These are phyloP conservation scores for Lepisosteus oculatus DNA, from an alignment of 2,113 vertebrate species.

Conservation along the genomic window DNA sequence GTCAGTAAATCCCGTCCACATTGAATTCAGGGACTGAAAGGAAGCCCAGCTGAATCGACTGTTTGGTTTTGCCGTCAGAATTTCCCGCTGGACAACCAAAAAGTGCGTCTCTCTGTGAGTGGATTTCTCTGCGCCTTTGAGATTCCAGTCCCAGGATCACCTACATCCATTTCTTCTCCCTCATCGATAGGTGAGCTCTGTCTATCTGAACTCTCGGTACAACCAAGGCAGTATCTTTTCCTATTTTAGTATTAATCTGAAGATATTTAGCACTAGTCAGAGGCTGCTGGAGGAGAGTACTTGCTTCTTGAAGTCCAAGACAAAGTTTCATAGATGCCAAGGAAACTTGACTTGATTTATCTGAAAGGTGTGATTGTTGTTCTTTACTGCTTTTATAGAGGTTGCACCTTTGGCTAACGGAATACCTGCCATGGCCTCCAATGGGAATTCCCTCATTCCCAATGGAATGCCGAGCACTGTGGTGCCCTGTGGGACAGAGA, in stretches of 20 bases:
- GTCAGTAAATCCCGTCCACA: too few species aligned
- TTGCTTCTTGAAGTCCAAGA: too few species aligned
- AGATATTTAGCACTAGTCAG: too few species aligned
- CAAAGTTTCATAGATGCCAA: too few species aligned
- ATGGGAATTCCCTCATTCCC: slow-evolving; percentile 71
- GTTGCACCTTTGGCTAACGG: slow-evolving; percentile 66
- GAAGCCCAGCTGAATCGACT: not conserved
- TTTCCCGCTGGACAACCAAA: slow-evolving; percentile 96
- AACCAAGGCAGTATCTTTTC: too few species aligned
- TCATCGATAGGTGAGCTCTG: slow-evolving; percentile 74
- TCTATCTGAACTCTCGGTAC: too few species aligned
- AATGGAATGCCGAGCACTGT: slow-evolving; percentile 82
- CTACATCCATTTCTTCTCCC: slow-evolving; percentile 79
- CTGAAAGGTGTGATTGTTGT: too few species aligned
- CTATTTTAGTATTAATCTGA: too few species aligned
- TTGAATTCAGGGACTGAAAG: not conserved
- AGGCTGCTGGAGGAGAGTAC: too few species aligned
- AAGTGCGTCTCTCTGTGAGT: slow-evolving; percentile 86
- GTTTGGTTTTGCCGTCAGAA: slow-evolving; percentile 63
- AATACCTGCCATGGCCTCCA: slow-evolving; percentile 56
- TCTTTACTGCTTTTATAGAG: slow-evolving; percentile 43
- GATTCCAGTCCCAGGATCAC: slow-evolving; percentile 87
- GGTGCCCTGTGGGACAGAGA: slow-evolving; percentile 76
- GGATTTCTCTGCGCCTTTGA: slow-evolving; percentile 95
- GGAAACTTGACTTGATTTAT: too few species aligned